A percentile compares a stretch with the other conserved stretches of the same genome.
These are phyloP conservation scores for Lycocerus yunnanus DNA, from an alignment of 2,888 invertebrate genomes.

Conservation along the genomic window DNA sequence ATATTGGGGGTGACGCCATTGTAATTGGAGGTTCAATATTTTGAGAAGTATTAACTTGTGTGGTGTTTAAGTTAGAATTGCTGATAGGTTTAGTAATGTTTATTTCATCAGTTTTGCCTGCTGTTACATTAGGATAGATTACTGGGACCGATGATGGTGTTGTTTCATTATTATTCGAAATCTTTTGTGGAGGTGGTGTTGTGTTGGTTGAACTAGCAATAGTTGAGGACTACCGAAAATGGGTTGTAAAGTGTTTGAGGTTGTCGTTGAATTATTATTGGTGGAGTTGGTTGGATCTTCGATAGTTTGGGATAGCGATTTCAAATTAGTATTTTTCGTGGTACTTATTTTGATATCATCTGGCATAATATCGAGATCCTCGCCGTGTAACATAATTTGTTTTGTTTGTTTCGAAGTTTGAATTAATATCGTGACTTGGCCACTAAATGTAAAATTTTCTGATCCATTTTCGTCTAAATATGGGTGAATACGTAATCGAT, in stretches of 20 bases:
- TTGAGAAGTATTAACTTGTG: background rate
- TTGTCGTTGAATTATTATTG: background rate
- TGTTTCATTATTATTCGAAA: background rate
- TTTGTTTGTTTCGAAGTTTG: conserved; percentile 45
- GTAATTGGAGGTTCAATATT: too few species aligned
- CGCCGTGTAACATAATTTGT: conserved; percentile 47
- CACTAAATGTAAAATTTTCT: conserved; percentile 50
- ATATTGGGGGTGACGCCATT: background rate
- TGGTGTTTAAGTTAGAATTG: background rate
- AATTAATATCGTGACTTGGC: conserved; percentile 47
- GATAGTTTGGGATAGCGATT: background rate
- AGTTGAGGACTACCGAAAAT: background rate
- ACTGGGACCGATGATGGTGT: background rate
- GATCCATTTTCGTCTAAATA: conserved; percentile 44
- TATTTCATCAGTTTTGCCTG: background rate
- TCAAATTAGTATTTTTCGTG: conserved; percentile 2
- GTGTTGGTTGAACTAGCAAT: background rate
- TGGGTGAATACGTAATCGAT: conserved; percentile 49
- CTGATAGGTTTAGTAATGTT: background rate
- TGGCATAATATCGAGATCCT: conserved; percentile 44
- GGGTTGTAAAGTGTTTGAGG: background rate
- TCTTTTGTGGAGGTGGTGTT: background rate
- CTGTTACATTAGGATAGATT: background rate
- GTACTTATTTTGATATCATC: conserved; percentile 42
- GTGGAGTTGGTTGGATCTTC: background rate